Evolutionary conservation across 30 jellyfish, hydroid and myxozoan genomes (phyloP), one percentile per base, ranked within the genome.

Genomic region (Hydractinia symbiolongicarpus): DNA sequence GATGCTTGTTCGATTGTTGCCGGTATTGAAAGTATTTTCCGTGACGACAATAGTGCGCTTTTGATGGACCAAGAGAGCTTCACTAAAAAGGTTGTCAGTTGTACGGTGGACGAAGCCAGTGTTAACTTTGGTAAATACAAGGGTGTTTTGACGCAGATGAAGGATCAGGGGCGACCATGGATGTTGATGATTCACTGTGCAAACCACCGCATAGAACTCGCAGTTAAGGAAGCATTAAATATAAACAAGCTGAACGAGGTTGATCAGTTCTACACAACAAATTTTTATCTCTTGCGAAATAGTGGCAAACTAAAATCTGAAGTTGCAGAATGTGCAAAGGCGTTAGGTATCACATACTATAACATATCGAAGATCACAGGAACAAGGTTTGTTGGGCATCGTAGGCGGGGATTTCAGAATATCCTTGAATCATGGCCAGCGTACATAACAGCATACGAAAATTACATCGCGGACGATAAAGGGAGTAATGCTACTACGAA

Each of bases 341-440:
- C 72, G 30, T 53, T 82, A 55, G 90, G 90, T 54, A 50, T 82
- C 49, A 75, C 72, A 66, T 67, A 52, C 81, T 17, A 82, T 60
- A 52, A 9, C 20, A 55, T 72, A 78, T 66, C 90, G n/a, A 69
- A 68, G 54, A 66, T 81, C 30, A 74, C 67, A 30, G 86, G 88
- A 44, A 81, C 88, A 16, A 71, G 88, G 49, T 81, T 81, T 54
- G 61, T 81, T 11, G 61, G 88, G 13, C 86, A 81, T 53, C 17
- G 86, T 53, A 79, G 86, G 76, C 77, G 87, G 44, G 85, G 86
- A n/a, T 68, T 81, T 55, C 54, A 81, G 85, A 76, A 58, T 53
- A 51, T 81, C 56, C n/a, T 81, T 20, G 85, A 66, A 68, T 66
- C 85, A 17, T 81, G 86, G 88, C 87, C 88, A 67, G 88, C 88